phyloP scores from a whole-genome alignment of 2,797 vertebrate species.

The Anolis apletophallus region DNA sequence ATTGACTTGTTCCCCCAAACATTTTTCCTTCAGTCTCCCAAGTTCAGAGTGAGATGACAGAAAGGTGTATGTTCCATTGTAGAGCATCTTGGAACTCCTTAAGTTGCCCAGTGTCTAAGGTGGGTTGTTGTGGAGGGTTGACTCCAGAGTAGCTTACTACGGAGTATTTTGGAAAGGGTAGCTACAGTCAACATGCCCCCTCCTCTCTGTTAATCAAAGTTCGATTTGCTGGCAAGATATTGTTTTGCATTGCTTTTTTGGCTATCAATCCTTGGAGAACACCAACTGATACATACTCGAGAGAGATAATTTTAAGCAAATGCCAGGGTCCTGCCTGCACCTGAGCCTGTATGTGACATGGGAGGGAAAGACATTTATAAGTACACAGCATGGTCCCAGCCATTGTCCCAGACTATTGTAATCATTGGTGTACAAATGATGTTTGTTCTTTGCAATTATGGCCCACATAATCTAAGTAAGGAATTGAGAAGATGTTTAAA shows the following conservation, averaged over 20 bases:
- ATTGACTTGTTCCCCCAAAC: too few relatives aligned
- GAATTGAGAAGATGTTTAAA: constrained; percentile 47
- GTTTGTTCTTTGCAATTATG: constrained; percentile 55
- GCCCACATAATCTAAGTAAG: constrained; percentile 45
- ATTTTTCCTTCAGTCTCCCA: too few relatives aligned
- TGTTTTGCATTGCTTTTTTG: background rate
- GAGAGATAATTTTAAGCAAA: background rate
- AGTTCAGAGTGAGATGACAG: too few relatives aligned
- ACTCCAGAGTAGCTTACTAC: too few relatives aligned
- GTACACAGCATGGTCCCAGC: background rate
- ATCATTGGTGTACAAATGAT: background rate
- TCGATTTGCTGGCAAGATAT: background rate
- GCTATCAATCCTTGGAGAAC: background rate
- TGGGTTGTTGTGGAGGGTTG: too few relatives aligned
- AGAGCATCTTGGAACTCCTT: too few relatives aligned
- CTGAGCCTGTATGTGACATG: background rate
- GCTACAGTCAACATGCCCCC: background rate
- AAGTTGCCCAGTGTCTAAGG: too few relatives aligned
- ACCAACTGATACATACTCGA: background rate
- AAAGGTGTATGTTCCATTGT: too few relatives aligned
- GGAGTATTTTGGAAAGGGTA: too few relatives aligned
- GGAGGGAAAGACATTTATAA: background rate
- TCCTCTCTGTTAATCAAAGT: background rate
- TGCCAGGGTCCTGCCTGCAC: background rate
- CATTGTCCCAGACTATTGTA: background rate